Conservation (phyloP, 2,797 vertebrate genomes). For the Cyclura pinguis region DNA sequence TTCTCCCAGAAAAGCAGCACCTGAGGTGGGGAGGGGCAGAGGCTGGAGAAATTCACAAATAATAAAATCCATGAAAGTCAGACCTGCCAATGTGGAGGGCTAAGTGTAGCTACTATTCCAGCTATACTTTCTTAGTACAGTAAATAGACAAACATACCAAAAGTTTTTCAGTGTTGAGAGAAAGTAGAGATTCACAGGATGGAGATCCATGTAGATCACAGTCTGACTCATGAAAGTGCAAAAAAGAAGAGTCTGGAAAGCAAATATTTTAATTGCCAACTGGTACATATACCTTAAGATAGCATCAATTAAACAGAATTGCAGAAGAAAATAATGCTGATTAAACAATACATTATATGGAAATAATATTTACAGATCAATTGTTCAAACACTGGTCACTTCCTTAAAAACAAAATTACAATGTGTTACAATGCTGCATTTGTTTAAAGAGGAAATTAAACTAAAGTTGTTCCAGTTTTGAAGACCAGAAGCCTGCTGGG, state of each 20-base stretch:
- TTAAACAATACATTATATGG: not conserved
- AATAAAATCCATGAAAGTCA: no score
- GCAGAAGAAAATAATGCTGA: not conserved
- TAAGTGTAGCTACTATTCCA: not conserved
- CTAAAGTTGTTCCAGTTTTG: not conserved
- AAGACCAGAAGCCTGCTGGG: not conserved
- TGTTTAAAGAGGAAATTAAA: not conserved
- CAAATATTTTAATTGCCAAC: constrained; percentile 49
- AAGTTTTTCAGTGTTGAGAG: constrained; percentile 95
- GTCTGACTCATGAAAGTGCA: constrained; percentile 91
- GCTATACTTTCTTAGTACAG: not conserved
- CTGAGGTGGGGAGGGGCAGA: no score
- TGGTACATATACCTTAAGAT: constrained; percentile 12
- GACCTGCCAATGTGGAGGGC: no score
- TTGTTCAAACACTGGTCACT: not conserved
- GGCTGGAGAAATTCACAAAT: no score
- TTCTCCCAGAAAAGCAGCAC: no score
- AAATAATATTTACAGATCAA: not conserved
- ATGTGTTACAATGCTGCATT: not conserved
- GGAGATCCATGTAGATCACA: constrained; percentile 90
- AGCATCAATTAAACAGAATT: not conserved
- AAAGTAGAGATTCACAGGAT: constrained; percentile 91
- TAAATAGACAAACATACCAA: constrained; percentile 81
- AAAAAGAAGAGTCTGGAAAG: constrained; percentile 88
- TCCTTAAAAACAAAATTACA: not conserved